phyloP scores from a whole-genome alignment of 2,113 vertebrate genomes.

The Catharus minimus region DNA sequence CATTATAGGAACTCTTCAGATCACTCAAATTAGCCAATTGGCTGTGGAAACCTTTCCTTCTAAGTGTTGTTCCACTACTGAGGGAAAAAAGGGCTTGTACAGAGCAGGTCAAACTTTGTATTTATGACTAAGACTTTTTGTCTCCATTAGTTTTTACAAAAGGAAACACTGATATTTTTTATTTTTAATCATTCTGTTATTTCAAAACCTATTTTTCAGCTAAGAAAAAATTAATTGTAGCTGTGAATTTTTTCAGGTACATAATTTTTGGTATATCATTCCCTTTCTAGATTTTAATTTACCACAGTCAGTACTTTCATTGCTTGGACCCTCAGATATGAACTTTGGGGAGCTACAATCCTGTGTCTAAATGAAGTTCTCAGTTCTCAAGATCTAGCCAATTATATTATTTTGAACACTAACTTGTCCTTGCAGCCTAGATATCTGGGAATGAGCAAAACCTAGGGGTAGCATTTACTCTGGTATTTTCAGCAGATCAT shows the following conservation, averaged over 20 bases:
- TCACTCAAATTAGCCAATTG: not conserved
- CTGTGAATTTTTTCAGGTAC: not conserved
- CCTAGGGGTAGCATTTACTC: not conserved
- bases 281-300: not conserved
- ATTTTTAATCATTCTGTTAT: not conserved
- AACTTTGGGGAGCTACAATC: not conserved
- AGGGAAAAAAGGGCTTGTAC: not conserved
- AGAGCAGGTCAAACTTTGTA: not conserved
- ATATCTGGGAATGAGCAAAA: not conserved
- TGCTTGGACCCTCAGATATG: not conserved
- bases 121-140: not conserved
- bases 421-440: not conserved
- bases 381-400: not conserved
- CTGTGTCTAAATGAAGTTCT: not conserved
- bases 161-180: not conserved
- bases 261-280: not conserved
- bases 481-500: not conserved
- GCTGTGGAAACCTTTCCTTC: not conserved
- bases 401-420: not conserved
- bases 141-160: not conserved
- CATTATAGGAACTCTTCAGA: not conserved
- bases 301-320: not conserved
- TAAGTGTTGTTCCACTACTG: not conserved
- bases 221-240: not conserved
- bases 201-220: not conserved